A percentile compares a stretch with the other conserved stretches of the same genome.
phyloP scores from a whole-genome alignment of 92 coral and sea anemone genomes.

The Palythoa heliodiscus region DNA sequence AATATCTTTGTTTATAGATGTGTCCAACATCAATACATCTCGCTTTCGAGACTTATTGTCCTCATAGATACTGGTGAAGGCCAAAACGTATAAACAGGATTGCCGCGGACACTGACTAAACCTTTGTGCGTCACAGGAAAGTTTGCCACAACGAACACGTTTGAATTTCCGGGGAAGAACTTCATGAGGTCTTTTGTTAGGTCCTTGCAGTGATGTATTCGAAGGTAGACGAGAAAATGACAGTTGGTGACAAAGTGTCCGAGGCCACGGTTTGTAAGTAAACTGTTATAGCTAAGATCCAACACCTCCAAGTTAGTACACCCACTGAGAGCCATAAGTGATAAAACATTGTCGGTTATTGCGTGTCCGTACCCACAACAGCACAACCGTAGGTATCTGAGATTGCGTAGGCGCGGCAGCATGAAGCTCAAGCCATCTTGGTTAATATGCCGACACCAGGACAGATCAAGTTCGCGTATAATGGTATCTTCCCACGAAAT shows the following conservation, averaged over 20 bases:
- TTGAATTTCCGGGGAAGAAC: conserved; percentile 60
- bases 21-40: conserved; percentile 42
- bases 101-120: conserved; percentile 48
- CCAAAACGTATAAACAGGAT: conserved; percentile 55
- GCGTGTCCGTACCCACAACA: conserved; percentile 97
- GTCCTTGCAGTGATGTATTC: conserved; percentile 79
- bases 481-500: conserved; percentile 72
- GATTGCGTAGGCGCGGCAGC: conserved; percentile 62
- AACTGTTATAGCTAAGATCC: conserved; percentile 87
- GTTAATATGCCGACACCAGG: conserved; percentile 89
- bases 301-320: conserved; percentile 64
- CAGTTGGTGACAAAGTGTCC: conserved; percentile 53
- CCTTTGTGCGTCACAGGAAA: conserved; percentile 62
- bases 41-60: conserved; percentile 64
- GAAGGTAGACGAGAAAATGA: conserved; percentile 62
- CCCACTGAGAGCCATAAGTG: conserved; percentile 55
- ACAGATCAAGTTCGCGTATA: conserved; percentile 79
- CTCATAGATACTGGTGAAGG: conserved; percentile 65
- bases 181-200: conserved; percentile 69
- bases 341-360: conserved; percentile 77
- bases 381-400: conserved; percentile 77
- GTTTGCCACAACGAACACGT: conserved; percentile 82
- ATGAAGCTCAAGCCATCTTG: conserved; percentile 67
- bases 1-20: background rate
- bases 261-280: conserved; percentile 66